These are phyloP conservation scores for Gymnarchus niloticus DNA, from an alignment of 2,113 vertebrate species.

Conservation along the genomic window DNA sequence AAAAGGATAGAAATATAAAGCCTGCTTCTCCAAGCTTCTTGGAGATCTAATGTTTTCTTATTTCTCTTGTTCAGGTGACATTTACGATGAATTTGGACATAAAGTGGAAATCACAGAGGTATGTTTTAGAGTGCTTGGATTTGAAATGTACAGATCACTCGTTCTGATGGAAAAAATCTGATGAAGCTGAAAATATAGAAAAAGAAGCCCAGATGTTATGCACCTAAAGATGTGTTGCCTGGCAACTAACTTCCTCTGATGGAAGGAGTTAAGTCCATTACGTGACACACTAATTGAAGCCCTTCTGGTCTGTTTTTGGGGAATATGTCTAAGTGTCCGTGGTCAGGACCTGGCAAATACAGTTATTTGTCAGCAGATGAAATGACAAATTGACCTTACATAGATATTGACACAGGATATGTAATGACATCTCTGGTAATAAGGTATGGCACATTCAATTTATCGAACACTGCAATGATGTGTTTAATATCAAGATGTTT, in stretches of 20 bases:
- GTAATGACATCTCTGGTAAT: background rate
- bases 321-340: background rate
- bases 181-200: background rate
- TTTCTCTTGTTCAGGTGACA: slow-evolving; percentile 56
- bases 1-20: background rate
- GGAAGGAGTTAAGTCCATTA: background rate
- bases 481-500: background rate
- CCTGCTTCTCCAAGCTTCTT: background rate
- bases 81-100: slow-evolving; percentile 58
- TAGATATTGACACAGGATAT: background rate
- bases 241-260: too few species aligned
- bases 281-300: background rate
- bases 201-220: background rate
- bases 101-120: slow-evolving; percentile 69
- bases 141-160: background rate
- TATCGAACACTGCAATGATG: background rate
- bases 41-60: background rate
- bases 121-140: background rate
- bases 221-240: background rate
- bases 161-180: background rate
- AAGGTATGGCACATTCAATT: background rate
- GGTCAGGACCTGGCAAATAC: background rate
- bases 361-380: background rate
- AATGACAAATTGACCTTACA: background rate
- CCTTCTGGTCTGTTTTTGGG: background rate